A percentile compares a stretch with the other conserved stretches of the same genome.
Evolutionary conservation across 1,140 invertebrate species (phyloP).

Genomic region (Pachyrhynchus sulphureomaculatus): DNA sequence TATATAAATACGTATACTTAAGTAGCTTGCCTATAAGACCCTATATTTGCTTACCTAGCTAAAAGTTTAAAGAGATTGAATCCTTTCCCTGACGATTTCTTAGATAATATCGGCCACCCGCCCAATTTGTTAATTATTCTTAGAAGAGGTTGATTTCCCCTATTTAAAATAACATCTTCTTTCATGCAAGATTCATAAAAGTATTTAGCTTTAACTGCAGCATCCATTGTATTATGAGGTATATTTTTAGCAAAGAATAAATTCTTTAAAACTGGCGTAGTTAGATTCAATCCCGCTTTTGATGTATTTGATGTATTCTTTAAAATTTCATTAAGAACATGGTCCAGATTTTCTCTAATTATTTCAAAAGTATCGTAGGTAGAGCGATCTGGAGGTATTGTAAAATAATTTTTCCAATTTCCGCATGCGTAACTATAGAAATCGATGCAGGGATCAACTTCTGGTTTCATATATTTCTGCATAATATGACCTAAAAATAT

Average conservation of each 20-base stretch:
- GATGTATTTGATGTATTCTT: constrained; percentile 50
- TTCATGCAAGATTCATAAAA: constrained; percentile 86
- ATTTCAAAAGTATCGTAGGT: constrained; percentile 83
- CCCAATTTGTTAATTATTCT: constrained; percentile 72
- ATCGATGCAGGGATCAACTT: constrained; percentile 81
- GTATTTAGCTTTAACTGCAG: constrained; percentile 72
- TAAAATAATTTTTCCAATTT: constrained; percentile 79
- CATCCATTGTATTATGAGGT: constrained; percentile 52
- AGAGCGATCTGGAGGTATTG: constrained; percentile 81
- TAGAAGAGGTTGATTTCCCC: constrained; percentile 71
- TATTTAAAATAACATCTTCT: constrained; percentile 65
- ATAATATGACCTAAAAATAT: constrained; percentile 60
- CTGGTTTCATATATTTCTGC: constrained; percentile 75
- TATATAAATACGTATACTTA: no score
- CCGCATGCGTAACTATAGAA: constrained; percentile 91
- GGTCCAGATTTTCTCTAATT: constrained; percentile 72
- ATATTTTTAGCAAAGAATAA: constrained; percentile 7
- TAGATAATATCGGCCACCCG: constrained; percentile 79
- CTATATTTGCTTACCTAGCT: constrained; percentile 51
- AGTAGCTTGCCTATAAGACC: not conserved
- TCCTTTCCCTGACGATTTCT: constrained; percentile 60
- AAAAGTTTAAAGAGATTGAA: constrained; percentile 79
- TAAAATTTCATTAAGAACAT: constrained; percentile 68
- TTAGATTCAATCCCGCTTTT: not conserved
- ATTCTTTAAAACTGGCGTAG: not conserved